A percentile compares a stretch with the other conserved stretches of the same genome.
Conservation (phyloP, 2,113 vertebrate species). For the Sebastes fasciatus region DNA sequence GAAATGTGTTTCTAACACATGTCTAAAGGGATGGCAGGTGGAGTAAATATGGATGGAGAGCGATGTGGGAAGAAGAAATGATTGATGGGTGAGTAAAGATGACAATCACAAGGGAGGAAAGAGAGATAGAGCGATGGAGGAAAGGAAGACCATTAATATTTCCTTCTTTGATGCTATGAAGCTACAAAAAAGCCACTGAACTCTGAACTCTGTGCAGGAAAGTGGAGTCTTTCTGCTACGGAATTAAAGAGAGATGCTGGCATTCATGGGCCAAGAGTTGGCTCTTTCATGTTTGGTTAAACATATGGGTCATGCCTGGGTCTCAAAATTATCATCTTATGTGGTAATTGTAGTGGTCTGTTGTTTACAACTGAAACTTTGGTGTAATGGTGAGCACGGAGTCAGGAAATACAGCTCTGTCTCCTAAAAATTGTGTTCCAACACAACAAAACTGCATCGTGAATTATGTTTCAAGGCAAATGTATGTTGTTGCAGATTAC, state of each 20-base stretch:
- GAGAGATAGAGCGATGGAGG: neutral
- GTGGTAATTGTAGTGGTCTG: neutral
- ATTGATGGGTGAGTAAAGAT: neutral
- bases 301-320: neutral
- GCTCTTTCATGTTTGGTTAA: slow-evolving; percentile 9
- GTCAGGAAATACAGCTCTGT: too few species aligned
- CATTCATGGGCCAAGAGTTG: neutral
- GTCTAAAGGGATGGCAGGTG: too few species aligned
- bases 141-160: neutral
- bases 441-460: too few species aligned
- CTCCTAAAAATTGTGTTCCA: too few species aligned
- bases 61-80: neutral
- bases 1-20: too few species aligned
- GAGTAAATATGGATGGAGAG: too few species aligned
- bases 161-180: neutral
- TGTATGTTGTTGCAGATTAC: too few species aligned
- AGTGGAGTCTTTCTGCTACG: neutral
- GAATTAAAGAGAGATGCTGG: neutral
- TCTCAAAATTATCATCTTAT: neutral
- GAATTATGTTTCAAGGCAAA: too few species aligned
- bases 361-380: neutral
- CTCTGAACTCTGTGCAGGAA: neutral
- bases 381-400: too few species aligned
- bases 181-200: neutral
- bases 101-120: neutral